Percentiles rank a stretch among this genome's conserved stretches.
Evolutionary conservation across 2,113 vertebrate species (phyloP).

Genomic region (Lepus americanus): DNA sequence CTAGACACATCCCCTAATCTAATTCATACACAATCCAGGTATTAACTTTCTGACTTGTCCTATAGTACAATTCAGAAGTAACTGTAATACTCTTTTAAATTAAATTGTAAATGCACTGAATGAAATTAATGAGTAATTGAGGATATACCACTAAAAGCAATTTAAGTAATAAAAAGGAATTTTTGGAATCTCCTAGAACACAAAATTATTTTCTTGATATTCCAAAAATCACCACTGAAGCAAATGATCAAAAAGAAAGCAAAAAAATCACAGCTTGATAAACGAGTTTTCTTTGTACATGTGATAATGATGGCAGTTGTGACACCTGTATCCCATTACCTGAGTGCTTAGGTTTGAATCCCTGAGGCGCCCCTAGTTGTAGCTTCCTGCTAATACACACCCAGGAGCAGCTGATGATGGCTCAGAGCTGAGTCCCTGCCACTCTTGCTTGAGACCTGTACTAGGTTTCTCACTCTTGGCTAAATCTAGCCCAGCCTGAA

Average conservation of each 20-base stretch:
- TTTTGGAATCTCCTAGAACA: background rate
- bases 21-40: background rate
- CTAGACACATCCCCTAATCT: background rate
- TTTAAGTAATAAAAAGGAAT: background rate
- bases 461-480: too few relatives aligned
- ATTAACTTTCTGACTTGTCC: background rate
- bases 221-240: constrained; percentile 33
- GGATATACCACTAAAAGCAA: background rate
- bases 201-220: constrained; percentile 19
- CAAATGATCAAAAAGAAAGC: background rate
- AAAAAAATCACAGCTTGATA: background rate
- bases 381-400: too few relatives aligned
- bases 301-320: too few relatives aligned
- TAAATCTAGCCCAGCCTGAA: too few relatives aligned
- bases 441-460: too few relatives aligned
- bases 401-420: too few relatives aligned
- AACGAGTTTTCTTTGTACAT: background rate
- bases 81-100: background rate
- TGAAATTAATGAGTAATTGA: background rate
- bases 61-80: background rate
- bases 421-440: too few relatives aligned
- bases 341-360: too few relatives aligned
- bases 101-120: background rate
- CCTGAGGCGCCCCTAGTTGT: too few relatives aligned
- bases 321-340: too few relatives aligned